phyloP scores from a whole-genome alignment of 2,797 vertebrate species.

The Ataeniobius toweri region DNA sequence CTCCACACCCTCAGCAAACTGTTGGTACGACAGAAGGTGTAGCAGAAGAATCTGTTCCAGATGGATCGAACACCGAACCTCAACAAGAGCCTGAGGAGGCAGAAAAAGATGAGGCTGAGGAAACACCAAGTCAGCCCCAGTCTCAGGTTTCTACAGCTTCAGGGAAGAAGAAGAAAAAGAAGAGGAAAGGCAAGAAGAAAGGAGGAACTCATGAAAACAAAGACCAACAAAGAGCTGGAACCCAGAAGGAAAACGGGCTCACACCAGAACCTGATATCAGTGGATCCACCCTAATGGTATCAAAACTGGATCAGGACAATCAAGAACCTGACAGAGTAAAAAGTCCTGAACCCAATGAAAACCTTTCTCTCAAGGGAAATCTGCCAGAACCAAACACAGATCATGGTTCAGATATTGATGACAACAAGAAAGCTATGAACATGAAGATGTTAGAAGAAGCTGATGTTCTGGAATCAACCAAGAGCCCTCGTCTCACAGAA shows the following conservation, averaged over 20 bases:
- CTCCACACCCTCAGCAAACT: constrained; percentile 13
- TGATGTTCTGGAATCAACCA: not conserved
- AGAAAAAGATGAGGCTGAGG: constrained; percentile 38
- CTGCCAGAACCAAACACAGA: constrained; percentile 18
- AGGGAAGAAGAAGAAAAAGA: constrained; percentile 79
- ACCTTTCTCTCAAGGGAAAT: not conserved
- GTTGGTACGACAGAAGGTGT: not conserved
- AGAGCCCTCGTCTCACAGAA: not conserved
- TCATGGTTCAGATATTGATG: constrained; percentile 7
- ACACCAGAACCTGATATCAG: not conserved
- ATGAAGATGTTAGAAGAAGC: not conserved
- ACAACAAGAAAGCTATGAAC: constrained; percentile 10
- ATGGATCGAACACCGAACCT: constrained; percentile 7
- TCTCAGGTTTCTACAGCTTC: constrained; percentile 40
- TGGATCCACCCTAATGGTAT: constrained; percentile 14
- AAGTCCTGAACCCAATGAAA: not conserved
- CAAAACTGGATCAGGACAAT: constrained; percentile 24
- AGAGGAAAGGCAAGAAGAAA: constrained; percentile 75
- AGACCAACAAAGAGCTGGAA: constrained; percentile 38
- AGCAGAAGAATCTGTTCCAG: not conserved
- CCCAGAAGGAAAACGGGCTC: constrained; percentile 14
- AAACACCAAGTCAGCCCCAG: constrained; percentile 31
- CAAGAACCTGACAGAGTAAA: constrained; percentile 13
- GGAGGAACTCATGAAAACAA: constrained; percentile 36
- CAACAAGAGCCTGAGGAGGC: constrained; percentile 30